Conservation (phyloP, 1,140 invertebrate genomes). For the Epicauta chinensis region DNA sequence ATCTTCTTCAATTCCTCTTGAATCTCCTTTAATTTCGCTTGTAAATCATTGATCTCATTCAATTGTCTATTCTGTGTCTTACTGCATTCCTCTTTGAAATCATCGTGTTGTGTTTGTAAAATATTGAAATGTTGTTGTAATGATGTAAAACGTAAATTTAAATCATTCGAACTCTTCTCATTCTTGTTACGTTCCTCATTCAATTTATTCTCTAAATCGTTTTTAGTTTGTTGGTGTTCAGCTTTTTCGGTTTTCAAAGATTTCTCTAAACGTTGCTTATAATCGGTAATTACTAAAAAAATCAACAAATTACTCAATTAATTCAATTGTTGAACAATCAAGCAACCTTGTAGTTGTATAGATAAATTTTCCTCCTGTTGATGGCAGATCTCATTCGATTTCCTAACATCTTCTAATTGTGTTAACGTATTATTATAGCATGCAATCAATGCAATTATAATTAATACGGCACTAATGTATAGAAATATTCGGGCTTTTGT, state of each 20-base stretch:
- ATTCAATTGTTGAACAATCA: not conserved
- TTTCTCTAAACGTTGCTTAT: conserved; percentile 46
- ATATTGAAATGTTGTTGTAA: conserved; percentile 46
- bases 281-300: conserved; percentile 41
- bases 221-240: conserved; percentile 42
- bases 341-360: conserved; percentile 45
- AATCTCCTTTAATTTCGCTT: conserved; percentile 36
- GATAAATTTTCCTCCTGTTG: conserved; percentile 47
- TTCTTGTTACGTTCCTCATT: conserved; percentile 41
- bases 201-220: conserved; percentile 40
- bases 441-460: conserved; percentile 45
- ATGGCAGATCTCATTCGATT: conserved; percentile 42
- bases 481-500: conserved; percentile 47
- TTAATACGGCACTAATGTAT: conserved; percentile 42
- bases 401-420: conserved; percentile 46
- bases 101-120: conserved; percentile 40
- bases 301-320: conserved; percentile 1
- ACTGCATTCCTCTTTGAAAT: conserved; percentile 36
- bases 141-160: conserved; percentile 41
- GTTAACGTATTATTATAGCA: conserved; percentile 47
- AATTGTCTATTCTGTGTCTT: conserved; percentile 37
- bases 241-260: conserved; percentile 43
- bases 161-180: conserved; percentile 42
- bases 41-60: conserved; percentile 36
- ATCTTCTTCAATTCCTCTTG: conserved; percentile 33